A percentile compares a stretch with the other conserved stretches of the same genome.
Evolutionary conservation across 2,888 invertebrate species (phyloP).

Genomic region (Aricia artaxerxes): DNA sequence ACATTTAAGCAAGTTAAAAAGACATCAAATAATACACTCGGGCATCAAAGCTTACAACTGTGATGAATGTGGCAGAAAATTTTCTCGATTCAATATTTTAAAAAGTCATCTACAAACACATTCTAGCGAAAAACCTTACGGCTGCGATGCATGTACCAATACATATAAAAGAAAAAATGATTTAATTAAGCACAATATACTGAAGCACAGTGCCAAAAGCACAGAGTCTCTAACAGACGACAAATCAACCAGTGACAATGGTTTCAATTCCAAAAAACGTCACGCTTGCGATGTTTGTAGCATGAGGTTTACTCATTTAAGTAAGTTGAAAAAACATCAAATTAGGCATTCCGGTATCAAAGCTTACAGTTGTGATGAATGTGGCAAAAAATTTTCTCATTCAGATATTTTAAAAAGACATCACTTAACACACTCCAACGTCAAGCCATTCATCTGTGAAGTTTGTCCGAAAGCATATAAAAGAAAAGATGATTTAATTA

Average conservation of each 20-base stretch:
- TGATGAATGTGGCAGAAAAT: constrained; percentile 4
- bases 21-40: neutral
- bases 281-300: neutral
- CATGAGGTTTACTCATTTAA: neutral
- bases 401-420: neutral
- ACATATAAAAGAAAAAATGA: neutral
- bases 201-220: neutral
- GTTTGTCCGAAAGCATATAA: neutral
- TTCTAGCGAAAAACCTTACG: neutral
- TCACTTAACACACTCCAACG: neutral
- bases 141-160: neutral
- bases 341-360: neutral
- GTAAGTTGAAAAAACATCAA: neutral
- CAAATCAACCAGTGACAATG: neutral
- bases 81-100: neutral
- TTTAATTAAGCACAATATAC: neutral
- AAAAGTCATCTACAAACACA: neutral
- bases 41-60: neutral
- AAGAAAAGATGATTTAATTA: neutral
- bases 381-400: neutral
- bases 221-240: neutral
- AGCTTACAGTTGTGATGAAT: neutral
- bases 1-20: neutral
- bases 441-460: neutral
- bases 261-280: neutral